A percentile compares a stretch with the other conserved stretches of the same genome.
Conservation (phyloP, 2,888 invertebrate species). For the Melanchra persicariae region DNA sequence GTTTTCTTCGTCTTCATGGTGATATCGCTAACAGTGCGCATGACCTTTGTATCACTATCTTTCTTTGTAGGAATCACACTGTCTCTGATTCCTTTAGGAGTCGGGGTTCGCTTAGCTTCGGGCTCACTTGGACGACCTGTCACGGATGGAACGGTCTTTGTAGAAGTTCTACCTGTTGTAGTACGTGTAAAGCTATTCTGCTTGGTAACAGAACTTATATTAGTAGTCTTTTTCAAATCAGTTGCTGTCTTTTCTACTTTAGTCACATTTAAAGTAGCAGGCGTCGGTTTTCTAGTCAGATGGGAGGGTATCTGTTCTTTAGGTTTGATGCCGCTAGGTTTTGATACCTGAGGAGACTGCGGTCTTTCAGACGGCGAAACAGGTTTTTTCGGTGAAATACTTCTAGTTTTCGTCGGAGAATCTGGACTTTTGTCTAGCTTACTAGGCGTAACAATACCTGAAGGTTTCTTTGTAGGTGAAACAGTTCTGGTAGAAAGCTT, state of each 20-base stretch:
- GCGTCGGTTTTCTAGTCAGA: slow-evolving; percentile 77
- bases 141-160: slow-evolving; percentile 70
- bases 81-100: slow-evolving; percentile 80
- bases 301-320: slow-evolving; percentile 77
- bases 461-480: slow-evolving; percentile 82
- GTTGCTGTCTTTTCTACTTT: slow-evolving; percentile 77
- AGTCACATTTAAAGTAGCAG: slow-evolving; percentile 73
- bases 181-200: slow-evolving; percentile 77
- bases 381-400: slow-evolving; percentile 84
- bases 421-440: slow-evolving; percentile 73
- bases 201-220: slow-evolving; percentile 69
- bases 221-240: slow-evolving; percentile 78
- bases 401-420: slow-evolving; percentile 77
- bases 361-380: slow-evolving; percentile 77
- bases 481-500: slow-evolving; percentile 79
- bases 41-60: slow-evolving; percentile 83
- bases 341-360: slow-evolving; percentile 83
- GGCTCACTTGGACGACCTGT: slow-evolving; percentile 72
- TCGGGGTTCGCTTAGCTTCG: slow-evolving; percentile 79
- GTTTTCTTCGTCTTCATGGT: slow-evolving; percentile 87
- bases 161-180: slow-evolving; percentile 72
- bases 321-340: slow-evolving; percentile 77
- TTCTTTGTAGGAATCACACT: slow-evolving; percentile 82
- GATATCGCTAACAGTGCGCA: slow-evolving; percentile 91
- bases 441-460: slow-evolving; percentile 62